Evolutionary conservation across 1,140 invertebrate genomes (phyloP), one percentile per base, ranked within the genome.

Genomic region (Pseudobourletiella spinata): DNA sequence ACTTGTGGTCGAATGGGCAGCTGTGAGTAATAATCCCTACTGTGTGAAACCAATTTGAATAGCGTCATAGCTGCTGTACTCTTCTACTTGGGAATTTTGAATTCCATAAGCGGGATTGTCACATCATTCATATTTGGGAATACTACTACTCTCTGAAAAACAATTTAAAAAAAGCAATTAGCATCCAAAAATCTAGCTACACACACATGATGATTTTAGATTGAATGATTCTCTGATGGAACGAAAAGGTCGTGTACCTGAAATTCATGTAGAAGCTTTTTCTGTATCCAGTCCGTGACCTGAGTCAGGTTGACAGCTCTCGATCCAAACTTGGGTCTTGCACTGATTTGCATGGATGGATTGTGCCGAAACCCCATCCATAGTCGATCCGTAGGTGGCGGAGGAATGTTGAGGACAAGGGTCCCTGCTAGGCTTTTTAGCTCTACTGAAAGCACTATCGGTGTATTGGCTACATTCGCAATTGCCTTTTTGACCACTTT

Each of bases 371-470:
- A 67, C 28, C 68, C 68, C 4, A 67, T 42, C 95, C 95, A 98
- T 1, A 98, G 70, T 51, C 95, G 80, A 77, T 98, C 93, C 42
- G 88, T 86, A 0, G 94, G 95, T 42, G 93, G 89, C 25, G 91
- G 88, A 29, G 95, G 93, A 70, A 98, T 83, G 76, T 98, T 98
- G n/a, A 98, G 63, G 1, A 88, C 86, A 43, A 95, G 76, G 18
- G 85, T 84, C 0, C 94, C 94, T 66, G 85, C 83, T 61, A 97
- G 74, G 24, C 83, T 84, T 52, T 87, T 86, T 6, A 98, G 76
- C 73, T 93, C 91, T 3, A 98, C 88, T 66, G 86, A 87, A 54
- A 98, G 78, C 46, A 88, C 83, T 16, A 98, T 83, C 61, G 91
- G 88, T 0, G 91, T 97, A 69, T 95, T 93, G 0, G 90, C 95